These are phyloP conservation scores for Cepphus grylle DNA, from an alignment of 2,113 vertebrate species.

Conservation along the genomic window DNA sequence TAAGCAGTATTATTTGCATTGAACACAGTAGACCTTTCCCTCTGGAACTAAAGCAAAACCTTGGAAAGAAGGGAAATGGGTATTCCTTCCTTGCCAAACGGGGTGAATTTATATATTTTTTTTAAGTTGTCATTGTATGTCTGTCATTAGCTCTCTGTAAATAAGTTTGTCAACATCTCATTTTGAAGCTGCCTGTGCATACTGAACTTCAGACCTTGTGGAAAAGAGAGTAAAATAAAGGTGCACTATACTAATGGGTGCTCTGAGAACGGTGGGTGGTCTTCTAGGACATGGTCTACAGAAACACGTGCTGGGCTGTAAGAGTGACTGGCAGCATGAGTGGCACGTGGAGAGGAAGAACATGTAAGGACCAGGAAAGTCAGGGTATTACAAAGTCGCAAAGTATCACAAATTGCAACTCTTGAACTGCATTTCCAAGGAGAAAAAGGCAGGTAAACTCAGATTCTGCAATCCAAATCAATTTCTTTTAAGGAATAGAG, in stretches of 20 bases:
- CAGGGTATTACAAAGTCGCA: fast-evolving
- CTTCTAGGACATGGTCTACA: not conserved
- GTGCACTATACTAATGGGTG: not conserved
- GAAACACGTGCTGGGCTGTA: not conserved
- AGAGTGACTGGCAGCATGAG: not conserved
- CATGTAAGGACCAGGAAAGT: not conserved
- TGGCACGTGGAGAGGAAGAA: not conserved
- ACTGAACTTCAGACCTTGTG: not conserved
- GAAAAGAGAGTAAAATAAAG: not conserved
- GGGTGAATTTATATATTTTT: too few relatives aligned
- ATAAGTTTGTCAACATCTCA: not conserved
- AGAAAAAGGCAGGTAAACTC: not conserved
- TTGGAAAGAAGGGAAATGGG: not conserved
- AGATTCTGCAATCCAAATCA: not conserved
- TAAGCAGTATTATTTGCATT: not conserved
- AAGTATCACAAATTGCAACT: not conserved
- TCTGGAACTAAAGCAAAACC: not conserved
- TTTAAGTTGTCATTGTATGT: not conserved
- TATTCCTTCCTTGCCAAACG: not conserved
- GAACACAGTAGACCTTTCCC: not conserved
- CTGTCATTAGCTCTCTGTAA: slow-evolving; percentile 34
- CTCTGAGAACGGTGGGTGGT: not conserved
- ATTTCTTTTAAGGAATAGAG: not conserved
- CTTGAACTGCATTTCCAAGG: not conserved
- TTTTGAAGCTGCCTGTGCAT: not conserved